Conservation (phyloP, 2,888 invertebrate species). For the Oasisia sp. region DNA sequence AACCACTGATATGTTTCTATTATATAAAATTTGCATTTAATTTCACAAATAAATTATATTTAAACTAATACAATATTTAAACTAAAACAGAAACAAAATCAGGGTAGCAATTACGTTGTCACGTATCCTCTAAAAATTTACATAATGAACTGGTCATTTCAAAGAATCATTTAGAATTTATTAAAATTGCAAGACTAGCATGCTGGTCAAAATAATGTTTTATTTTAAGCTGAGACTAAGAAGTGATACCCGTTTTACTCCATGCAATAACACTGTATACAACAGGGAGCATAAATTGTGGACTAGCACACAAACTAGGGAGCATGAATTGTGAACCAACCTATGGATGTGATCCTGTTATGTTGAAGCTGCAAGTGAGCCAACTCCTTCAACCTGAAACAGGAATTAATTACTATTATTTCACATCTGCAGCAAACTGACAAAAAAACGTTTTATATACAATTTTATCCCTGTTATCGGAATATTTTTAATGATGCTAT, state of each 20-base stretch:
- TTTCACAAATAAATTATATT: not conserved
- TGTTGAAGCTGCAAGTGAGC: constrained; percentile 58
- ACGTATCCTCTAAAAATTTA: not conserved
- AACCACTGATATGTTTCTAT: not conserved
- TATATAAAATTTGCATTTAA: not conserved
- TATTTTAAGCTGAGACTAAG: too few relatives aligned
- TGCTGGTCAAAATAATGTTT: too few relatives aligned
- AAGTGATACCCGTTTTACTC: too few relatives aligned
- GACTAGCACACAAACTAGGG: not conserved
- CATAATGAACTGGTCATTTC: too few relatives aligned
- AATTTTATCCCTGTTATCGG: not conserved
- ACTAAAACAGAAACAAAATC: not conserved
- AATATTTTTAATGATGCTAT: not conserved
- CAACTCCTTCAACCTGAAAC: constrained; percentile 55
- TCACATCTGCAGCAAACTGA: not conserved
- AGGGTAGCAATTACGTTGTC: not conserved
- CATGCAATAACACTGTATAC: too few relatives aligned
- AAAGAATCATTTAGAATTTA: too few relatives aligned
- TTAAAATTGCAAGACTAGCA: too few relatives aligned
- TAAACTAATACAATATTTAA: not conserved
- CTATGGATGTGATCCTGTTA: constrained; percentile 56
- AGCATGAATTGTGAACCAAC: constrained; percentile 42
- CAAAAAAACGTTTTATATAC: not conserved
- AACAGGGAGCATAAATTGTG: too few relatives aligned
- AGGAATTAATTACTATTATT: not conserved